phyloP scores from a whole-genome alignment of 2,888 invertebrate genomes.

The Pegoplata infirma region DNA sequence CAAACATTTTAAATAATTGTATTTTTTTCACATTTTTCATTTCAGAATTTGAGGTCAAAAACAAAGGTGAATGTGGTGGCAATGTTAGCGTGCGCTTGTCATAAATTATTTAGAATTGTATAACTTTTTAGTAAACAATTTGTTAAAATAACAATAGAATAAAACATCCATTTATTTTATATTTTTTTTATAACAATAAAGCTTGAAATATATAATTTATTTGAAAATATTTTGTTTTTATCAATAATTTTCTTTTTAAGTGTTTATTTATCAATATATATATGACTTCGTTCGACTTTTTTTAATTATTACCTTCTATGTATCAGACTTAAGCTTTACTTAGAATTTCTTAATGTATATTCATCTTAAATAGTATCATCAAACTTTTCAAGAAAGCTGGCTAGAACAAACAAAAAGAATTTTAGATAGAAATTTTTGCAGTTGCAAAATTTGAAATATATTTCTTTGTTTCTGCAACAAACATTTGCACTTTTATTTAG shows the following conservation, averaged over 20 bases:
- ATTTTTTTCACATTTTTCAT: constrained; percentile 36
- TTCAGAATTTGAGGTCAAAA: constrained; percentile 71
- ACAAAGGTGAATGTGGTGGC: constrained; percentile 75
- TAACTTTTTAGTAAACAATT: neutral
- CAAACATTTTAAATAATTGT: constrained; percentile 6
- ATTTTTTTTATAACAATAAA: constrained; percentile 54
- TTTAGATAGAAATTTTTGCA: too few species aligned
- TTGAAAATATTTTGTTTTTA: constrained; percentile 32
- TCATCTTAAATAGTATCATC: constrained; percentile 58
- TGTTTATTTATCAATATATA: constrained; percentile 6
- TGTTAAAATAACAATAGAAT: neutral
- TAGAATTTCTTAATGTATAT: constrained; percentile 51
- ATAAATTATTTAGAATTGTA: constrained; percentile 63
- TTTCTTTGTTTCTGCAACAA: too few species aligned
- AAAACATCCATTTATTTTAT: constrained; percentile 5
- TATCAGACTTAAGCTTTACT: constrained; percentile 55
- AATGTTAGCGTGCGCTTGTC: constrained; percentile 75
- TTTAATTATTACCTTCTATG: constrained; percentile 34
- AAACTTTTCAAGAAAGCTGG: constrained; percentile 47
- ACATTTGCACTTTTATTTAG: too few species aligned
- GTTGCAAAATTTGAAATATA: too few species aligned
- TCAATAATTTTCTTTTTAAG: constrained; percentile 21
- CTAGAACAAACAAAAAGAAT: constrained; percentile 16
- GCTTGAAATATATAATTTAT: constrained; percentile 46
- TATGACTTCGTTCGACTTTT: constrained; percentile 17